Evolutionary conservation across 1,140 invertebrate genomes (phyloP).

Genomic region (Lepeophtheirus salmonis): DNA sequence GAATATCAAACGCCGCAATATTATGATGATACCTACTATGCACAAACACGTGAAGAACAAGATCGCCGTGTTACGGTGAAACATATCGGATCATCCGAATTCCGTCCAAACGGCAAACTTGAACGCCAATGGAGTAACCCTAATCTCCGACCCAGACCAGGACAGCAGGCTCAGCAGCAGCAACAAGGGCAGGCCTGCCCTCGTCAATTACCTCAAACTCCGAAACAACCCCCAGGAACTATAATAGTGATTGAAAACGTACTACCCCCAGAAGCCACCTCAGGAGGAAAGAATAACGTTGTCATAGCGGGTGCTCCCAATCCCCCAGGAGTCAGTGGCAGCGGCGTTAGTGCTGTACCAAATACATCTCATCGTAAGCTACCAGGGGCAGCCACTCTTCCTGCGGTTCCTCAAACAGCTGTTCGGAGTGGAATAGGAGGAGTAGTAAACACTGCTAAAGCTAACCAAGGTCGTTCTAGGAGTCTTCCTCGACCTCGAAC

Average conservation of each 20-base stretch:
- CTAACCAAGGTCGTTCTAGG: background rate
- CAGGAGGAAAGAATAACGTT: background rate
- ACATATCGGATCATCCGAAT: background rate
- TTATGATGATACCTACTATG: constrained; percentile 17
- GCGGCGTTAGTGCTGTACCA: no score
- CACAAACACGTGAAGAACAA: background rate
- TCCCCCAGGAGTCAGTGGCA: background rate
- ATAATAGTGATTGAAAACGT: constrained; percentile 17
- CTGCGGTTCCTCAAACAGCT: background rate
- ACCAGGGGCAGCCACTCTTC: background rate
- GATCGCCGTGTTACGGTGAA: constrained; percentile 7
- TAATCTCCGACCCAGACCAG: constrained; percentile 13
- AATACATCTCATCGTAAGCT: background rate
- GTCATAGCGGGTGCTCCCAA: background rate
- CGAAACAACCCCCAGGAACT: constrained; percentile 10
- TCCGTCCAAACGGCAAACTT: constrained; percentile 4
- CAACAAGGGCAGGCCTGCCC: background rate
- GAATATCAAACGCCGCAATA: constrained; percentile 17
- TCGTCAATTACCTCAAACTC: constrained; percentile 9
- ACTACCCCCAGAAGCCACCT: background rate
- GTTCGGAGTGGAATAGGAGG: background rate
- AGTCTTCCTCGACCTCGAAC: background rate
- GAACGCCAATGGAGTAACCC: constrained; percentile 17
- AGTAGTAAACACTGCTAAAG: background rate
- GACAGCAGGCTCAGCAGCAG: background rate